Evolutionary conservation across 2,797 vertebrate species (phyloP), one percentile per base, ranked within the genome.

Genomic region (Otolemur crassicaudatus): DNA sequence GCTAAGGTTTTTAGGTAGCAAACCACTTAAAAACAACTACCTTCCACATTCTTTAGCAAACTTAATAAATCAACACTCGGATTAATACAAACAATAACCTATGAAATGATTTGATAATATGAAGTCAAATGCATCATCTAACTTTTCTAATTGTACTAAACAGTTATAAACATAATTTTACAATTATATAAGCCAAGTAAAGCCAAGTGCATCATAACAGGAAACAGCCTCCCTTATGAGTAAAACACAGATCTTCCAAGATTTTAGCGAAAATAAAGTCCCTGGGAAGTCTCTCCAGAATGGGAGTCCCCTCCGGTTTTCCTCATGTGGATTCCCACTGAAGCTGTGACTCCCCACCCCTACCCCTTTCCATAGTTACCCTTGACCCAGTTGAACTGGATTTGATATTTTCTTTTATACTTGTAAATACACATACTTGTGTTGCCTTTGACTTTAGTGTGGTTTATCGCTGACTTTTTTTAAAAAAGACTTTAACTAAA

Each of bases 181-280:
- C 61, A 67, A 85, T 77, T 58, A 46, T 53, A 46, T 65, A 69
- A 34, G 25, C 31, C 81, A 87, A 90, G 53, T 81, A 77, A 91
- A 94, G 80, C 23, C 70, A 83, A 91, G 29, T 65, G 27, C 31
- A 49, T 29, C 22, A 20, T 43, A 46, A 88, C 16, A 90, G 80
- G 82, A 90, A 87, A 81, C 9, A 53, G n/a, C 43, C 14, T 89
- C 61, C 13, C 29, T 92, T 56, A 31, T 63, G 72, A 91, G 37
- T 82, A 95, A 97, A 96, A 86, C 43, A 88, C 11, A 96, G 90
- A 87, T 40, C 76, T 90, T 82, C 23, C 40, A 95, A 96, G 85
- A 56, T 79, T 88, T 94, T 75, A 88, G 65, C 65, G 89, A 83
- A 93, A 96, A 90, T 73, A 60, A 94, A 95, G 40, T 84, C 23